Evolutionary conservation across 2,113 vertebrate species (phyloP), one percentile per base, ranked within the genome.

Genomic region (Columba livia): DNA sequence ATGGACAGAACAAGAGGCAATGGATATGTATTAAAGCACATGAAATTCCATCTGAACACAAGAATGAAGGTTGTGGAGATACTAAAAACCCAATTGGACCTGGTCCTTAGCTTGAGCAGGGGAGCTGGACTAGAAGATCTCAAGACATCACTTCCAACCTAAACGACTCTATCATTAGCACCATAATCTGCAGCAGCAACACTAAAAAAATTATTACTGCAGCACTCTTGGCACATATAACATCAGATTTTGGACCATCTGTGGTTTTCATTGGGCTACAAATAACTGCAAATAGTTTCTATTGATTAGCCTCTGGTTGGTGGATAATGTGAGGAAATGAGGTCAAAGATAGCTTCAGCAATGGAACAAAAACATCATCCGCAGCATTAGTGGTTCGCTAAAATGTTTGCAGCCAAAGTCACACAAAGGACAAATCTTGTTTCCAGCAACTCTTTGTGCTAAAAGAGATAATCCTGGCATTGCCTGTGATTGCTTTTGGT

Each of bases 261-360:
- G 12, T 47, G 48, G 29, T 57, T 94, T 83, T 69, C 44, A 80
- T 4, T 75, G 71, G 51, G 23, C 32, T 79, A 92, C n/a, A 79
- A 95, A 36, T 89, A 85, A 89, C 38, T 85, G 69, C 67, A 93
- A 80, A 89, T 72, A 79, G n/a, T 58, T 89, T 17, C 29, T 92
- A 95, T 86, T 28, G 74, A 91, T 95, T 83, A 83, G 32, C 21
- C 14, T 67, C 42, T 69, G 36, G 44, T 7, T 95, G 66, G 48
- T 54, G 51, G 57, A 54, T 69, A 87, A 90, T 18, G 36, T 75
- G 64, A 90, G 71, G 70, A 92, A 95, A 91, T 57, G 40, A 94
- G 92, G 84, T 92, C 95, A 96, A 91, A 95, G 56, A 89, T 31
- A 77, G 78, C 79, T 94, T 89, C 90, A 91, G 75, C 90, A 96